phyloP scores from a whole-genome alignment of 1,140 invertebrate species.

The Sminthurides bifidus region DNA sequence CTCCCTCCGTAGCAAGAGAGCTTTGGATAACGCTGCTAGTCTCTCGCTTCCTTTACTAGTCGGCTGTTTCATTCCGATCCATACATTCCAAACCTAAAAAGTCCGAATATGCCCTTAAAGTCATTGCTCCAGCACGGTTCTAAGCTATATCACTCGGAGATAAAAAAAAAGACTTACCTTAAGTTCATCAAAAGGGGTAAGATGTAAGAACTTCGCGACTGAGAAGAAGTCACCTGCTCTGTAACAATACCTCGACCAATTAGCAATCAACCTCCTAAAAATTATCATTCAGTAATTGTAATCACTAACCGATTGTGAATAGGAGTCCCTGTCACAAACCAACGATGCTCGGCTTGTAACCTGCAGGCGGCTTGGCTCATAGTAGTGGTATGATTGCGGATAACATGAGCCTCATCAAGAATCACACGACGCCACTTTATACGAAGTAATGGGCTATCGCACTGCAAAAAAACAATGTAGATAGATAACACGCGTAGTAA shows the following conservation, averaged over 20 bases:
- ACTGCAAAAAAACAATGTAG: neutral
- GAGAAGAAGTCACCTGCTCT: conserved; percentile 24
- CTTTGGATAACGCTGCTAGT: conserved; percentile 64
- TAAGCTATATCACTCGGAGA: no score
- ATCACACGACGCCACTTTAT: conserved; percentile 74
- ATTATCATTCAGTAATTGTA: conserved; percentile 11
- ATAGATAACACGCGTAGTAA: neutral
- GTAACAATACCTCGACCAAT: neutral
- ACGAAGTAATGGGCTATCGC: conserved; percentile 40
- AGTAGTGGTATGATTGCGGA: conserved; percentile 73
- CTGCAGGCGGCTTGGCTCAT: conserved; percentile 56
- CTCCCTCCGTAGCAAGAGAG: conserved; percentile 67
- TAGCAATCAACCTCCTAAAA: neutral
- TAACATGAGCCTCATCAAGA: conserved; percentile 82
- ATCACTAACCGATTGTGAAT: conserved; percentile 88
- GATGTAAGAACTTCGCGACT: conserved; percentile 18
- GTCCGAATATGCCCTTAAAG: conserved; percentile 22
- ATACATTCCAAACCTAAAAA: conserved; percentile 50
- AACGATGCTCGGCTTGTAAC: conserved; percentile 51
- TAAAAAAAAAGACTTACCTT: no score
- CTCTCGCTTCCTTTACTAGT: conserved; percentile 55
- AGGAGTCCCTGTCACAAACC: conserved; percentile 87
- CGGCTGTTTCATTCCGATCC: conserved; percentile 56
- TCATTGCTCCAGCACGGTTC: no score
- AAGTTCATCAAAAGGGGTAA: conserved; percentile 29